These are phyloP conservation scores for Phocides pigmalion DNA, from an alignment of 1,140 invertebrate species.

Conservation along the genomic window DNA sequence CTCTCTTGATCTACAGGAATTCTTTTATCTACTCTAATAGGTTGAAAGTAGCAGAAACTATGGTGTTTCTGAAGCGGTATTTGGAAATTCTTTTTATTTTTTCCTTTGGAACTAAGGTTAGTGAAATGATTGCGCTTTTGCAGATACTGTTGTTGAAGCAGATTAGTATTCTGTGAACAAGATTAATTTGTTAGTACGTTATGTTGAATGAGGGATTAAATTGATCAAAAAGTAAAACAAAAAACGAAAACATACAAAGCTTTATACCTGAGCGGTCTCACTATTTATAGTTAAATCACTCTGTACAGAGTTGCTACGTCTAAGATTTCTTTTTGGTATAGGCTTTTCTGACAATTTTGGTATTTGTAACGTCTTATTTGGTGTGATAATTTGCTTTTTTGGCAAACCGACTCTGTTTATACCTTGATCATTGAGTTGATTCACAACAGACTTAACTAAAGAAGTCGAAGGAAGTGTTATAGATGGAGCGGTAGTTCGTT, in stretches of 20 bases:
- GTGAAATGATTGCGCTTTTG: constrained; percentile 80
- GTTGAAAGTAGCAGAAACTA: constrained; percentile 88
- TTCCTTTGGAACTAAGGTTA: constrained; percentile 76
- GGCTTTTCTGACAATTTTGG: constrained; percentile 76
- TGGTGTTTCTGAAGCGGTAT: constrained; percentile 88
- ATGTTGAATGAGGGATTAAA: constrained; percentile 35
- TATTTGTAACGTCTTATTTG: constrained; percentile 77
- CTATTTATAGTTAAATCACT: constrained; percentile 57
- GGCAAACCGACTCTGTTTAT: constrained; percentile 60
- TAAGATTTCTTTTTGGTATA: constrained; percentile 71
- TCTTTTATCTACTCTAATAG: constrained; percentile 80
- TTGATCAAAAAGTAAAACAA: constrained; percentile 47
- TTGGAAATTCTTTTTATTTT: constrained; percentile 85
- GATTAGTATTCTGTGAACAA: constrained; percentile 83
- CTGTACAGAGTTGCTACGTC: constrained; percentile 74
- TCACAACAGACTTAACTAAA: constrained; percentile 71
- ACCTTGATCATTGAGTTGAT: constrained; percentile 68
- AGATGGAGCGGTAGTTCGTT: constrained; percentile 50
- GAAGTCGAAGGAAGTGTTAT: constrained; percentile 68
- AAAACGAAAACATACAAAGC: constrained; percentile 66
- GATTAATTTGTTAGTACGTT: constrained; percentile 64
- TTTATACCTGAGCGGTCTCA: constrained; percentile 74
- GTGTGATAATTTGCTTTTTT: constrained; percentile 63
- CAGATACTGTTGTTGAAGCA: constrained; percentile 81
- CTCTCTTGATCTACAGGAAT: constrained; percentile 73